These are phyloP conservation scores for Melieria omissa DNA, from an alignment of 2,888 invertebrate genomes.

Conservation along the genomic window DNA sequence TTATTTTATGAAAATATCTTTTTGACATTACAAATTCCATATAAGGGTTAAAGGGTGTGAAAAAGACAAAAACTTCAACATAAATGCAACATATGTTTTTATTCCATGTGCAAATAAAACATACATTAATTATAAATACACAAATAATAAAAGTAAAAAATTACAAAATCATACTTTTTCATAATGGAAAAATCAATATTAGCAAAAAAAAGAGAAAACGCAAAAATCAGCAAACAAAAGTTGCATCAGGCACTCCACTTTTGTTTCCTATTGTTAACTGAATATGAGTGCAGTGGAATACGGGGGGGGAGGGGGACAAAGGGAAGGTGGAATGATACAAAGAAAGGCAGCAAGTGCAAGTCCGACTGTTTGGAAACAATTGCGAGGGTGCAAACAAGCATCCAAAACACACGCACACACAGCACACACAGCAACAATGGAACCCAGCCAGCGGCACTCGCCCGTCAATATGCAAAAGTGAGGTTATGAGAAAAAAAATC, in stretches of 20 bases:
- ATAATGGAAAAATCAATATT: conserved; percentile 37
- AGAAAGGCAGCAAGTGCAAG: conserved; percentile 8
- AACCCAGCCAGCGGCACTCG: not conserved
- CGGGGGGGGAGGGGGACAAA: not conserved
- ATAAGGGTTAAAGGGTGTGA: too few relatives aligned
- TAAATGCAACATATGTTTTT: too few relatives aligned
- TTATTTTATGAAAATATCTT: too few relatives aligned
- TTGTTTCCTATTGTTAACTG: not conserved
- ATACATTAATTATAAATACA: not conserved
- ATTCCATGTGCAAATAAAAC: not conserved
- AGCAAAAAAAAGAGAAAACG: not conserved
- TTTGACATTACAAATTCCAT: too few relatives aligned
- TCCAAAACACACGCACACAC: conserved; percentile 12
- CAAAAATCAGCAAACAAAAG: conserved; percentile 15
- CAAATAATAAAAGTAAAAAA: conserved; percentile 11
- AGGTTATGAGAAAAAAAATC: conserved; percentile 2
- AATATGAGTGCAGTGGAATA: not conserved
- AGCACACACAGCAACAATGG: conserved; percentile 26
- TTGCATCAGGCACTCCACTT: conserved; percentile 12
- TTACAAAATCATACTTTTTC: not conserved
- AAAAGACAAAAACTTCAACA: too few relatives aligned
- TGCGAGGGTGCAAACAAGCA: conserved; percentile 27
- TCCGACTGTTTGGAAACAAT: conserved; percentile 37
- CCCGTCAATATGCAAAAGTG: not conserved
- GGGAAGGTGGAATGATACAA: not conserved